Base-by-base conservation (phyloP, 2,797 vertebrate species). In the Bovichtus variegatus region DNA sequence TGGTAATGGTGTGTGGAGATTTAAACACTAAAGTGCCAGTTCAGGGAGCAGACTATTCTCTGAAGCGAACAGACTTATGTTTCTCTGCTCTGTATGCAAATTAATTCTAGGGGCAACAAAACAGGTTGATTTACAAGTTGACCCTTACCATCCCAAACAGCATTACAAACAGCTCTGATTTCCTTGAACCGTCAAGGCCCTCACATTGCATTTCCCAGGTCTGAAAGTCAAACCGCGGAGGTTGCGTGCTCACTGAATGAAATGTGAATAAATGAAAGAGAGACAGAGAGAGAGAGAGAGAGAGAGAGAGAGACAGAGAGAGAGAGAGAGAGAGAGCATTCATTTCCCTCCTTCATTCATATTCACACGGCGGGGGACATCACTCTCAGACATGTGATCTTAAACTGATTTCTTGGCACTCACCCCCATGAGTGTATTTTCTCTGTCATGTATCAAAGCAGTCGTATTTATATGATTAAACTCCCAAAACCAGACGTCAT, bases 371-470 rank as follows among this genome's bases (percentile, higher is more conserved):
- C 11, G 46, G 83, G n/a, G 76, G 82, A 91, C 85, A 92, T 94
- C 74, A 59, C 91, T 93, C 90, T 88, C 73, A 76, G 81, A 84
- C 23, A 79, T 88, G 85, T 83, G 91, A 94, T 94, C 90, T 89
- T 84, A 85, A 94, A 93, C 91, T 88, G 86, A 94, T 94, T 90
- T 88, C 87, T 87, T 76, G 77, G 74, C 71, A 38, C 89, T 89
- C 90, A 61, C 73, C 70, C 85, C 91, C 92, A 93, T 92, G 92
- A 94, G 91, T 77, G 80, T 66, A 89, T 93, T 94, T 92, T 86
- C 87, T 71, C 79, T 69, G 77, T 90, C 87, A 90, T 93, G 93
- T 91, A 94, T 95, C 92, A 95, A 92, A 89, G 80, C 82, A 31
- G 83, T 86, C 62, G 63, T 77, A 81, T 12, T 51, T 73, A 71